phyloP scores from a whole-genome alignment of 2,797 vertebrate species.

The Aplochiton taeniatus region DNA sequence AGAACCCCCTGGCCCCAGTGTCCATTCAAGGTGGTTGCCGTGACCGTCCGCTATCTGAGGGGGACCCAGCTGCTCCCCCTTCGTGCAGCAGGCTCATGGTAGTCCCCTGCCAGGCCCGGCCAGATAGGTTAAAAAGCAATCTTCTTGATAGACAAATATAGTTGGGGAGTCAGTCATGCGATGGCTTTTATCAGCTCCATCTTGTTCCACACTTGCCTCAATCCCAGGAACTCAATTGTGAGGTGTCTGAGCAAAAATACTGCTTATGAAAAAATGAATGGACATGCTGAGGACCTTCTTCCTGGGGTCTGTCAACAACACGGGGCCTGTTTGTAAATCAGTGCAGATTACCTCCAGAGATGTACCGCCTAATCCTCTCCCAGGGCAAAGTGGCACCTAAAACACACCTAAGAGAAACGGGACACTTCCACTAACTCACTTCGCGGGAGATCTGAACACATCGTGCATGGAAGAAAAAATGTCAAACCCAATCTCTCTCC shows the following conservation, averaged over 20 bases:
- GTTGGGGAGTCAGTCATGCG: not conserved
- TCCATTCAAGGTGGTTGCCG: not conserved
- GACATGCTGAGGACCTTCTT: not conserved
- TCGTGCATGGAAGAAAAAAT: not conserved
- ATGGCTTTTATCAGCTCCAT: not conserved
- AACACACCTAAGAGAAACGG: conserved; percentile 2
- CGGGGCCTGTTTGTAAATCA: conserved; percentile 6
- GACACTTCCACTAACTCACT: not conserved
- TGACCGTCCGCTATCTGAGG: not conserved
- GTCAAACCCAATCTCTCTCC: too few species aligned
- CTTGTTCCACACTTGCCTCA: not conserved
- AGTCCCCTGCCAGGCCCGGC: not conserved
- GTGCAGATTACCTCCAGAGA: conserved; percentile 17
- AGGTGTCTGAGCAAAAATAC: not conserved
- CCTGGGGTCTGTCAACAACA: not conserved
- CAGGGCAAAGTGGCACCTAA: conserved; percentile 3
- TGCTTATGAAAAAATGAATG: not conserved
- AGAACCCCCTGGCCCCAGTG: not conserved
- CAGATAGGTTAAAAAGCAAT: conserved; percentile 5
- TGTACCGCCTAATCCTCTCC: conserved; percentile 7
- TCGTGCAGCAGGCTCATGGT: not conserved
- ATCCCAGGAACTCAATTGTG: too few species aligned
- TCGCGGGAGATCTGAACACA: not conserved
- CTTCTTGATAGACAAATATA: not conserved
- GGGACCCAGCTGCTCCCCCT: too few species aligned